Percentiles rank a stretch among this genome's conserved stretches.
Conservation (phyloP, 2,797 vertebrate genomes). For the Gymnocypris eckloni region DNA sequence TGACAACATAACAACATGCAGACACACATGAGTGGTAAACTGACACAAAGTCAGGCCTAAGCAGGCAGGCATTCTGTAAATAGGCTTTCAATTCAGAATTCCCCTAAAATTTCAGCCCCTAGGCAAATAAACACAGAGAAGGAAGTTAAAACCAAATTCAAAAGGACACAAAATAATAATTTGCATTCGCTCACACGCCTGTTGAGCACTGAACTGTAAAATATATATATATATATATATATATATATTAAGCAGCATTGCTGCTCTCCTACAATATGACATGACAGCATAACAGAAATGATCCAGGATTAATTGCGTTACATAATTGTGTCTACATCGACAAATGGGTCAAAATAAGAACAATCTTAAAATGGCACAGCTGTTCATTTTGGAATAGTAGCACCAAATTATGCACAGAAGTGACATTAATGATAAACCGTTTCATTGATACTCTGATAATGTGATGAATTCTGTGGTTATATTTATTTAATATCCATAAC, state of each 20-base stretch:
- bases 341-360: neutral
- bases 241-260: neutral
- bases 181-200: constrained; percentile 65
- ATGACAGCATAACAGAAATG: constrained; percentile 17
- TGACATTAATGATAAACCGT: neutral
- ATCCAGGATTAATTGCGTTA: neutral
- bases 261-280: neutral
- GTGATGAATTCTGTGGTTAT: neutral
- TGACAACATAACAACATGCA: constrained; percentile 66
- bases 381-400: constrained; percentile 17
- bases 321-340: neutral
- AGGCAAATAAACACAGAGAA: constrained; percentile 70
- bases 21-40: constrained; percentile 67
- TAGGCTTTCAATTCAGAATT: constrained; percentile 69
- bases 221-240: neutral
- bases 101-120: constrained; percentile 71
- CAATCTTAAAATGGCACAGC: constrained; percentile 5
- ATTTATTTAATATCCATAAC: neutral
- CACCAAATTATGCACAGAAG: neutral
- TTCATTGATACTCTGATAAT: neutral
- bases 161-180: constrained; percentile 63
- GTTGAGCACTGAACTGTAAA: constrained; percentile 26
- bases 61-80: constrained; percentile 67
- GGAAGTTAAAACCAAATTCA: constrained; percentile 69
- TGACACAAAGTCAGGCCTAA: constrained; percentile 61